A percentile compares a stretch with the other conserved stretches of the same genome.
Conservation (phyloP, 1,140 invertebrate species). For the Lordiphosa clarofinis region DNA sequence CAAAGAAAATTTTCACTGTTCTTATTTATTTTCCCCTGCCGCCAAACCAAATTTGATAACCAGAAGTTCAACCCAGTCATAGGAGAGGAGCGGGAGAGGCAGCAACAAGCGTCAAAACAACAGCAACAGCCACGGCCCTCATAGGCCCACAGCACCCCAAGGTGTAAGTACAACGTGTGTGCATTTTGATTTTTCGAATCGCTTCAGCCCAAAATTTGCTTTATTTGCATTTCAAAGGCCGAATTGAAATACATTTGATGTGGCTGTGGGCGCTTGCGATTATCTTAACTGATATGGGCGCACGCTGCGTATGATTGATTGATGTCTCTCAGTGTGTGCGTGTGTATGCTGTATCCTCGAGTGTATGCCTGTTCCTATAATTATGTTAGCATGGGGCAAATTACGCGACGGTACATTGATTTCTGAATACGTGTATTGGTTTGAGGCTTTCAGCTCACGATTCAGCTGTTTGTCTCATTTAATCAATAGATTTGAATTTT, state of each 20-base stretch:
- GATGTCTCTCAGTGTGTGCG: conserved; percentile 19
- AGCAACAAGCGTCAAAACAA: conserved; percentile 37
- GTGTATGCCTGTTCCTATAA: conserved; percentile 20
- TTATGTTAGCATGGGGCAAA: conserved; percentile 31
- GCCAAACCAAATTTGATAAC: conserved; percentile 3
- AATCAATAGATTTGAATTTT: too few relatives aligned
- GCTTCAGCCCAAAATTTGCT: conserved; percentile 35
- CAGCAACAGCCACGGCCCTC: conserved; percentile 13
- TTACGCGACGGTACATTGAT: conserved; percentile 22
- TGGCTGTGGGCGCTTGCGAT: conserved; percentile 28
- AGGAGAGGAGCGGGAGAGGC: conserved; percentile 28
- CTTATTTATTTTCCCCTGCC: too few relatives aligned
- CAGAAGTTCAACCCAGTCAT: conserved; percentile 23
- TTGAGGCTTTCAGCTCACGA: too few relatives aligned
- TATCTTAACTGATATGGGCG: conserved; percentile 50
- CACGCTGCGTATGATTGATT: conserved; percentile 71
- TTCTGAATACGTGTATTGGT: conserved; percentile 8
- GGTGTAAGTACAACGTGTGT: conserved; percentile 5
- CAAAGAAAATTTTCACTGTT: not conserved
- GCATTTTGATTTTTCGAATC: conserved; percentile 35
- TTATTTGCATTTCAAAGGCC: conserved; percentile 60
- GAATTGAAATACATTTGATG: conserved; percentile 13
- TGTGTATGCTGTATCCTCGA: conserved; percentile 14
- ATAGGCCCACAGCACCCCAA: conserved; percentile 10
- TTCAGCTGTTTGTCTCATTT: too few relatives aligned